Percentiles rank a stretch among this genome's conserved stretches.
Evolutionary conservation across 2,797 vertebrate genomes (phyloP).

Genomic region (Alosa sapidissima): DNA sequence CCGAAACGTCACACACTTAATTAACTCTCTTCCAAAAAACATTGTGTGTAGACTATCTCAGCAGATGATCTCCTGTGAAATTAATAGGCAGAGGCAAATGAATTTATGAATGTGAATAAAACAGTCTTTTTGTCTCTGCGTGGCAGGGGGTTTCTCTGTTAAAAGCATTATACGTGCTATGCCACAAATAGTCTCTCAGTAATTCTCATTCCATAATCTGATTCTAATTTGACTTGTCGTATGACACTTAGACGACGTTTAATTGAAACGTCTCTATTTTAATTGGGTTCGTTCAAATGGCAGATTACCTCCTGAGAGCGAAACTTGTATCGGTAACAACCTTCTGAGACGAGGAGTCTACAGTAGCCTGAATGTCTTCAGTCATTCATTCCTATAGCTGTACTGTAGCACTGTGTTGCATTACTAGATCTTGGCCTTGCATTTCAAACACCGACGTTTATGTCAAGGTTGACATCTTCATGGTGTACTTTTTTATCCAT

Average conservation of each 20-base stretch:
- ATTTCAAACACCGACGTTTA: constrained; percentile 69
- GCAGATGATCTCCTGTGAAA: constrained; percentile 81
- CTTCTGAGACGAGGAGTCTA: constrained; percentile 66
- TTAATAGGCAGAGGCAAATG: constrained; percentile 76
- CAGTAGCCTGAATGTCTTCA: background rate
- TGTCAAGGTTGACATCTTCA: constrained; percentile 56
- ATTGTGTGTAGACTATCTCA: constrained; percentile 70
- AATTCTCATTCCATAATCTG: constrained; percentile 72
- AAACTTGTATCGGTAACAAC: constrained; percentile 72
- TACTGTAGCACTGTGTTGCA: constrained; percentile 53
- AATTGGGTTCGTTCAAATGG: constrained; percentile 82
- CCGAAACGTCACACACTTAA: constrained; percentile 76
- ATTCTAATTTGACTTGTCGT: constrained; percentile 80
- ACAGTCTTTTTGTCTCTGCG: constrained; percentile 65
- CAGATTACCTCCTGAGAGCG: constrained; percentile 75
- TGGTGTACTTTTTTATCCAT: constrained; percentile 15
- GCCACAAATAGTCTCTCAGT: constrained; percentile 71
- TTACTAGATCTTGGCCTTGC: constrained; percentile 55
- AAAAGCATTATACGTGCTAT: constrained; percentile 70
- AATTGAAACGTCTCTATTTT: constrained; percentile 77
- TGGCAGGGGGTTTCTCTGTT: constrained; percentile 73
- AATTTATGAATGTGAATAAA: constrained; percentile 70
- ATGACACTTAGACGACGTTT: constrained; percentile 72
- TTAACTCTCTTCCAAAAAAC: constrained; percentile 74
- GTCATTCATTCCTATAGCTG: constrained; percentile 56